A percentile compares a stretch with the other conserved stretches of the same genome.
phyloP scores from a whole-genome alignment of 1,140 invertebrate species.

The Eciton burchellii region DNA sequence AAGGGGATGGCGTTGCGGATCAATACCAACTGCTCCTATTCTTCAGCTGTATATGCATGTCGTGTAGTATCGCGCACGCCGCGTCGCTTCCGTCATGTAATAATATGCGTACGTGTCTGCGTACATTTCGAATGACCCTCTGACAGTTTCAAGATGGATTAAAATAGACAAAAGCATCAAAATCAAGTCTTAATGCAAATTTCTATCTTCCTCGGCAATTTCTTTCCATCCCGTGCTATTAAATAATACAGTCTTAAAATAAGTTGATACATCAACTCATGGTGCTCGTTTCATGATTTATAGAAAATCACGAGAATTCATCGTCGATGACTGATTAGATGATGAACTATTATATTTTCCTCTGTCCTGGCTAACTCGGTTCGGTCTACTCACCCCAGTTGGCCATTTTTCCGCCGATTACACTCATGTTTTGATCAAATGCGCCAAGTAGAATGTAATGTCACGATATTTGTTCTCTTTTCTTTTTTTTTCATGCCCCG shows the following conservation, averaged over 20 bases:
- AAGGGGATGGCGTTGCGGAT: constrained; percentile 78
- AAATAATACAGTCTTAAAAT: no score
- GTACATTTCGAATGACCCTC: no score
- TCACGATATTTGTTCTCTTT: neutral
- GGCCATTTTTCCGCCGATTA: constrained; percentile 39
- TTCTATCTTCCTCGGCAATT: no score
- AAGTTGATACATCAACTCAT: no score
- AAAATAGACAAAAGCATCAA: no score
- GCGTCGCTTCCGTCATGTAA: neutral
- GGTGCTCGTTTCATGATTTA: no score
- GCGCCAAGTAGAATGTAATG: neutral
- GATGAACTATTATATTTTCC: constrained; percentile 21
- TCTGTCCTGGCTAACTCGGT: neutral
- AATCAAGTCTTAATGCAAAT: no score
- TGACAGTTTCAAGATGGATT: no score
- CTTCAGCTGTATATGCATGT: constrained; percentile 75
- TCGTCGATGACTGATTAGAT: constrained; percentile 20
- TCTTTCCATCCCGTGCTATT: no score
- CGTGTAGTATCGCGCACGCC: constrained; percentile 63
- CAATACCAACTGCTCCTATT: constrained; percentile 84
- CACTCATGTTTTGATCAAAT: constrained; percentile 18
- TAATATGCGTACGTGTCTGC: neutral
- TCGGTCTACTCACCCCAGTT: constrained; percentile 58
- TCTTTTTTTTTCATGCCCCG: neutral
- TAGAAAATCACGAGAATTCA: neutral